A percentile compares a stretch with the other conserved stretches of the same genome.
Evolutionary conservation across 2,113 vertebrate genomes (phyloP).

Genomic region (Scalopus aquaticus): DNA sequence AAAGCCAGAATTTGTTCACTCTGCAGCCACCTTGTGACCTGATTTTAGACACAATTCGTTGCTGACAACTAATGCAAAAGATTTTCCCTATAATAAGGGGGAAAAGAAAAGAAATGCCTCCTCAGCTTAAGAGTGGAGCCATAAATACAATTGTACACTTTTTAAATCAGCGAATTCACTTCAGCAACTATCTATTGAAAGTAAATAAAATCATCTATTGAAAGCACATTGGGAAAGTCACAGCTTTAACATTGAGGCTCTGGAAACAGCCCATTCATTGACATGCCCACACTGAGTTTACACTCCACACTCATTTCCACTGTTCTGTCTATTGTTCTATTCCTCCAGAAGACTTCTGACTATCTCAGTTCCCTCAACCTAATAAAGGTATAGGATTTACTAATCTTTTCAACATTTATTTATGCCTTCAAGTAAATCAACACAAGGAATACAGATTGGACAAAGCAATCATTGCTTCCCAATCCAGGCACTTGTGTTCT

Average conservation of each 20-base stretch:
- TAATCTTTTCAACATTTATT: neutral
- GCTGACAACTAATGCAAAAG: conserved; percentile 61
- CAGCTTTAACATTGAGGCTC: neutral
- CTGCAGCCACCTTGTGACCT: rapidly evolving
- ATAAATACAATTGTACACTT: neutral
- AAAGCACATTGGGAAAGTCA: neutral
- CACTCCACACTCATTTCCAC: neutral
- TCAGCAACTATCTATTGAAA: neutral
- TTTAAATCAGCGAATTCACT: neutral
- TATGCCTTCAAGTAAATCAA: neutral
- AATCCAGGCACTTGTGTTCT: neutral
- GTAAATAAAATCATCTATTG: neutral
- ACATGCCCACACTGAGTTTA: neutral
- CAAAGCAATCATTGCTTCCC: neutral
- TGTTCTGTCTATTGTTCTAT: neutral
- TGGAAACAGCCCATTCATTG: neutral
- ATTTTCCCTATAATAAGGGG: neutral
- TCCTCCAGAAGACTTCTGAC: neutral
- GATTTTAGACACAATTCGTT: conserved; percentile 58
- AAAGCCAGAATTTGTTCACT: neutral
- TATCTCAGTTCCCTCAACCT: neutral
- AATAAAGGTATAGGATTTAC: neutral
- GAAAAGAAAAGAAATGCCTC: conserved; percentile 36
- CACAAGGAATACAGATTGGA: neutral
- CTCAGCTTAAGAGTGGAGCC: neutral